Evolutionary conservation across 1,140 invertebrate genomes (phyloP), one percentile per base, ranked within the genome.

Genomic region (Gonioctena quinquepunctata): DNA sequence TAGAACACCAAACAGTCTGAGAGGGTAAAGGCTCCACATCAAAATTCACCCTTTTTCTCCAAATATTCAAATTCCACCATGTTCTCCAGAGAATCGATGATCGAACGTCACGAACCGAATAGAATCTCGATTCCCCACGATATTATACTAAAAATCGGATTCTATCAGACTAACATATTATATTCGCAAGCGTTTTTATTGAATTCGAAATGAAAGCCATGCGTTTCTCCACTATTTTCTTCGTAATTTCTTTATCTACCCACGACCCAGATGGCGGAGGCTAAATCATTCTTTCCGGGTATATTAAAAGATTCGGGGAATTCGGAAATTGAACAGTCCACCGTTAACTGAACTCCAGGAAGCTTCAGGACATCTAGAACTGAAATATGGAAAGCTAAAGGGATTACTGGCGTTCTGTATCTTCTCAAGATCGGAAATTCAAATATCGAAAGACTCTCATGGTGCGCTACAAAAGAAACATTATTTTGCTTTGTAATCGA

Each of bases 301-400:
- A 75, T 75, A 75, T 75, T 75, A 75, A 72, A 72, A 74, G 69
- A n/a, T n/a, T n/a, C n/a, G n/a, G n/a, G n/a, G n/a, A 71, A 75
- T 61, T 71, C 66, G 71, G 68, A 75, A 75, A 75, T 75, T 75
- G 70, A 75, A 68, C 73, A 71, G 65, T 67, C 69, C 56, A 42
- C 54, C 28, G 21, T 27, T 26, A 52, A 52, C 57, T 64, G 54
- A 69, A 63, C 61, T 19, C 3, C 26, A 64, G 26, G 23, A 50
- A 61, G 59, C 60, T 68, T 18, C 42, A 60, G 66, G 42, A 28
- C 56, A 59, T 27, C 25, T 56, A 66, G 64, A 66, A 66, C 63
- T 68, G 54, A 68, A 60, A 68, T 59, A 68, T 33, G 52, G 18
- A 60, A 61, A 18, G 18, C 8, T 18, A 54, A 18, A 18, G 13